These are phyloP conservation scores for Triplophysa dalaica DNA, from an alignment of 2,113 vertebrate species.

Conservation along the genomic window DNA sequence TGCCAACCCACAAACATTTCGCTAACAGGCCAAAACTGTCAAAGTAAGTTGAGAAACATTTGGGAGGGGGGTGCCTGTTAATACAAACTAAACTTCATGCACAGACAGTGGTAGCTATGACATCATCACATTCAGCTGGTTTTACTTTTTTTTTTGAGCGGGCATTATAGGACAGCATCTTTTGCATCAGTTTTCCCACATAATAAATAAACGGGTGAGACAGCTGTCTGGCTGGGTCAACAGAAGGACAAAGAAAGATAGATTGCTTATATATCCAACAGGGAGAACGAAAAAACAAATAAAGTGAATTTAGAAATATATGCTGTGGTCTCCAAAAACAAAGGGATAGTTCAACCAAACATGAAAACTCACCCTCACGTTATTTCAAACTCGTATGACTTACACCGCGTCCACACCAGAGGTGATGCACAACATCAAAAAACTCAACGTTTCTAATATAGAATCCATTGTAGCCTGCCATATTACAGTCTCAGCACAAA, in stretches of 20 bases:
- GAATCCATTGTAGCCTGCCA: no score
- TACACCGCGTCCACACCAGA: no score
- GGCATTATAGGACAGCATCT: background rate
- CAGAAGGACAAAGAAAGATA: background rate
- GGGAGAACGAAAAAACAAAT: background rate
- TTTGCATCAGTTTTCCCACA: constrained; percentile 15
- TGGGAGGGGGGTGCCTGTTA: background rate
- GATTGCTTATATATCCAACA: constrained; percentile 24
- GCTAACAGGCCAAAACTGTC: constrained; percentile 11
- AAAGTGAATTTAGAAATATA: background rate
- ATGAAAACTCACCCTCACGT: no score
- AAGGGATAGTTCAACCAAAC: no score
- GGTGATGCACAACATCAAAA: no score
- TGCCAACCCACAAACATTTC: background rate
- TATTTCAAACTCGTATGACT: no score
- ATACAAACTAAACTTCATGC: constrained; percentile 15
- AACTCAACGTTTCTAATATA: no score
- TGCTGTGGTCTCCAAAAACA: background rate
- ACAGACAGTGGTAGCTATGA: constrained; percentile 12
- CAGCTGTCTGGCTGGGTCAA: constrained; percentile 9
- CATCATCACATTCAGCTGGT: constrained; percentile 36
- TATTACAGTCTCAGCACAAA: no score
- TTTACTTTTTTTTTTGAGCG: constrained; percentile 14
- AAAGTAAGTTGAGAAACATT: constrained; percentile 2
- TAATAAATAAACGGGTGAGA: background rate